Conservation (phyloP, 1,140 invertebrate species). For the Schlechtendalia chinensis region DNA sequence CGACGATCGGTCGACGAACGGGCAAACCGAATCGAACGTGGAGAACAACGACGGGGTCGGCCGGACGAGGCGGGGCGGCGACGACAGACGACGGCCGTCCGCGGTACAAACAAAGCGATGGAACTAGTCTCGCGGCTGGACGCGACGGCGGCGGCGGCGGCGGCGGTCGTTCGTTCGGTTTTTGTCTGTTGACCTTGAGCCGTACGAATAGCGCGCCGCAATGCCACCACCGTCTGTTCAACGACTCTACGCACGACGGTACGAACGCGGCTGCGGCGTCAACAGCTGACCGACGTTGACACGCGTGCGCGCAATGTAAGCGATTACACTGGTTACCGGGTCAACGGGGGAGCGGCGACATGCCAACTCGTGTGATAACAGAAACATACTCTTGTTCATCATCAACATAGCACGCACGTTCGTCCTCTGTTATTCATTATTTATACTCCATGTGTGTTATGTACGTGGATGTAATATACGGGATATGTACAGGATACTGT, state of each 20-base stretch:
- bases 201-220: neutral
- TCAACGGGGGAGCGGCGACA: neutral
- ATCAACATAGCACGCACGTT: too few relatives aligned
- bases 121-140: neutral
- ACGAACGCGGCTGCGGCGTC: neutral
- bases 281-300: neutral
- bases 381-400: neutral
- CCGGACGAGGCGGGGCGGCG: neutral
- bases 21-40: neutral
- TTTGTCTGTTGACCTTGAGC: constrained; percentile 29
- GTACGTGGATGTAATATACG: too few relatives aligned
- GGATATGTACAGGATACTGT: too few relatives aligned
- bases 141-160: neutral
- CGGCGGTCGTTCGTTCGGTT: neutral
- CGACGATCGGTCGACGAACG: constrained; percentile 12
- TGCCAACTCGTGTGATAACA: neutral
- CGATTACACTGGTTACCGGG: neutral
- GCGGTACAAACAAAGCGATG: neutral
- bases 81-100: neutral
- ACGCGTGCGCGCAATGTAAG: too few relatives aligned
- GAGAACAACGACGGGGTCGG: neutral
- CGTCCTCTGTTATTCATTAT: neutral
- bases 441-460: too few relatives aligned
- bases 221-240: too few relatives aligned
- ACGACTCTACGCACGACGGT: too few relatives aligned